Conservation (phyloP, 2,797 vertebrate species). For the Limosa lapponica region DNA sequence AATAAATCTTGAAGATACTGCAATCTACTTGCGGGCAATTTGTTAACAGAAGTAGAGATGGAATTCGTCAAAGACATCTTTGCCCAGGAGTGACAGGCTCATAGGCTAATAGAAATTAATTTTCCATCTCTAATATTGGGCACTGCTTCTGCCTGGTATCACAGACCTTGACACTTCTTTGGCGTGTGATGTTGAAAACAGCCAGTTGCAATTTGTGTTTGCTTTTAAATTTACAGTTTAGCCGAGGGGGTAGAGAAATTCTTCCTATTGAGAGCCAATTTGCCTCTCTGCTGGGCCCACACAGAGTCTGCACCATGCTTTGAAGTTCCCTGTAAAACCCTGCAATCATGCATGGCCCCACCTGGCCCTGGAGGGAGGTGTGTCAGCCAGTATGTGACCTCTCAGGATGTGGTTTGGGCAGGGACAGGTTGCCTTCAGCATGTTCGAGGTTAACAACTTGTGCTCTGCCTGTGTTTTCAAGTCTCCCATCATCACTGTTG, state of each 20-base stretch:
- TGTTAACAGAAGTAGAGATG: slow-evolving; percentile 27
- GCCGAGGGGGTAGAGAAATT: neutral
- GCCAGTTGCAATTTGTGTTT: neutral
- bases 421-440: neutral
- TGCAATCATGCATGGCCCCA: neutral
- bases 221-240: slow-evolving; percentile 11
- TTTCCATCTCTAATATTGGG: slow-evolving; percentile 22
- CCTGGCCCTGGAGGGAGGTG: neutral
- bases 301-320: neutral
- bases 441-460: neutral
- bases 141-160: neutral
- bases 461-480: neutral
- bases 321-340: slow-evolving; percentile 16
- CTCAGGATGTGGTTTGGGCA: neutral
- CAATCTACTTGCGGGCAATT: neutral
- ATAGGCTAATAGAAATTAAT: slow-evolving; percentile 34
- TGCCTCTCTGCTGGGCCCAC: neutral
- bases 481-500: neutral
- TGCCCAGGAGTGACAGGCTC: slow-evolving; percentile 9
- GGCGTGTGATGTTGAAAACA: neutral
- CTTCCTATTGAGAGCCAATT: neutral
- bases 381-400: neutral
- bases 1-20: neutral
- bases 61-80: neutral
- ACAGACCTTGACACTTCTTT: slow-evolving; percentile 28